A percentile compares a stretch with the other conserved stretches of the same genome.
Evolutionary conservation across 2,113 vertebrate genomes (phyloP).

Genomic region (Thryonomys swinderianus): DNA sequence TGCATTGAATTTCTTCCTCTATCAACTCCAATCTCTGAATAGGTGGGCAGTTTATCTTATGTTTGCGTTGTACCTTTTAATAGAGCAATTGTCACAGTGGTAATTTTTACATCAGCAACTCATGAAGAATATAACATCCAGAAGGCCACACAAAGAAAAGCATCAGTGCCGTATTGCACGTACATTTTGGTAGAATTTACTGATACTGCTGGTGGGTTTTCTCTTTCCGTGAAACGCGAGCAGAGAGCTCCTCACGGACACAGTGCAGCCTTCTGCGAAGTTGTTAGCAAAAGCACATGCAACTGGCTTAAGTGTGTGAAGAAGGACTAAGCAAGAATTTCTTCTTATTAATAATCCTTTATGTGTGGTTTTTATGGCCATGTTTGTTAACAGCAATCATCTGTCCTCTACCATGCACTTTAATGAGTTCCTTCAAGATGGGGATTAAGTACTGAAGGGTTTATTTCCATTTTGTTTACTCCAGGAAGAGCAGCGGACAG

Average conservation of each 20-base stretch:
- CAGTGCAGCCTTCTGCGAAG: neutral
- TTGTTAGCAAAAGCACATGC: slow-evolving; percentile 2
- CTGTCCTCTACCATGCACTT: slow-evolving; percentile 77
- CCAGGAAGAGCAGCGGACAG: slow-evolving; percentile 47
- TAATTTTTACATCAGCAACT: neutral
- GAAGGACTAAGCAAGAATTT: slow-evolving; percentile 71
- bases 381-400: slow-evolving; percentile 81
- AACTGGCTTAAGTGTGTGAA: slow-evolving; percentile 51
- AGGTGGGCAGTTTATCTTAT: neutral
- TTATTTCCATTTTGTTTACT: slow-evolving; percentile 72
- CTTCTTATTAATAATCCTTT: slow-evolving; percentile 69
- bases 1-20: neutral
- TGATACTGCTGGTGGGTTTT: slow-evolving; percentile 21
- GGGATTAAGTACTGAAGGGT: slow-evolving; percentile 72
- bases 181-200: slow-evolving; percentile 27
- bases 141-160: neutral
- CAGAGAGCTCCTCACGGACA: neutral
- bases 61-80: neutral
- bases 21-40: neutral
- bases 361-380: slow-evolving; percentile 71
- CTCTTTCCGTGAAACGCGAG: neutral
- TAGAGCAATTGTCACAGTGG: neutral
- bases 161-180: neutral
- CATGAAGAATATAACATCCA: neutral
- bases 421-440: slow-evolving; percentile 80